A percentile compares a stretch with the other conserved stretches of the same genome.
These are phyloP conservation scores for Drosophila sturtevanti DNA, from an alignment of 1,140 invertebrate species.

Conservation along the genomic window DNA sequence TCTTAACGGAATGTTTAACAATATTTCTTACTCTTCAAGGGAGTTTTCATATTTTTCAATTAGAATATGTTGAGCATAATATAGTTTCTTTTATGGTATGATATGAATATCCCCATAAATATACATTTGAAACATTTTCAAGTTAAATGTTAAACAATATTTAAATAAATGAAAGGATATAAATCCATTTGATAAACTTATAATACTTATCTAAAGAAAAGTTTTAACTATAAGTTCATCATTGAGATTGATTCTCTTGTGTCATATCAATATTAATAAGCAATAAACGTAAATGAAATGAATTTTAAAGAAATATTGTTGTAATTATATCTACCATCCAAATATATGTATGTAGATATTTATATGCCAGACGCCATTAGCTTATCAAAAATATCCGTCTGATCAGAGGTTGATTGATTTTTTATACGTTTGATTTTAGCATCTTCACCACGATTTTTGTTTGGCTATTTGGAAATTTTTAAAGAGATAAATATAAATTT, in stretches of 20 bases:
- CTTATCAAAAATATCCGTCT: background rate
- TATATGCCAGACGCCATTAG: background rate
- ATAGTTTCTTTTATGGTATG: too few relatives aligned
- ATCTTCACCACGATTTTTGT: background rate
- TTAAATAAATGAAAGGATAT: too few relatives aligned
- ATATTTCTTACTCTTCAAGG: background rate
- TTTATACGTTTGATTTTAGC: background rate
- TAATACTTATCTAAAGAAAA: background rate
- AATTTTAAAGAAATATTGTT: background rate
- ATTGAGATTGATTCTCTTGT: background rate
- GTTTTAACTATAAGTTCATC: background rate
- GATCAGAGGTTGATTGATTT: background rate
- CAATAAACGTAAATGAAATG: background rate
- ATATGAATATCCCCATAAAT: too few relatives aligned
- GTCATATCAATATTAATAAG: background rate
- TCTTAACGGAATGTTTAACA: too few relatives aligned
- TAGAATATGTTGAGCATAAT: too few relatives aligned
- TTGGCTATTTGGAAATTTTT: background rate
- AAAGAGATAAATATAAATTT: background rate
- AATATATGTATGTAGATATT: background rate
- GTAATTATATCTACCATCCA: too few relatives aligned
- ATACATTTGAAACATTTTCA: background rate
- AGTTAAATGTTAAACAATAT: too few relatives aligned
- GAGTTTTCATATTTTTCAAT: background rate
- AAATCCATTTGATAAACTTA: background rate